phyloP scores from a whole-genome alignment of 2,797 vertebrate species.

The Sebastes matsubarae region DNA sequence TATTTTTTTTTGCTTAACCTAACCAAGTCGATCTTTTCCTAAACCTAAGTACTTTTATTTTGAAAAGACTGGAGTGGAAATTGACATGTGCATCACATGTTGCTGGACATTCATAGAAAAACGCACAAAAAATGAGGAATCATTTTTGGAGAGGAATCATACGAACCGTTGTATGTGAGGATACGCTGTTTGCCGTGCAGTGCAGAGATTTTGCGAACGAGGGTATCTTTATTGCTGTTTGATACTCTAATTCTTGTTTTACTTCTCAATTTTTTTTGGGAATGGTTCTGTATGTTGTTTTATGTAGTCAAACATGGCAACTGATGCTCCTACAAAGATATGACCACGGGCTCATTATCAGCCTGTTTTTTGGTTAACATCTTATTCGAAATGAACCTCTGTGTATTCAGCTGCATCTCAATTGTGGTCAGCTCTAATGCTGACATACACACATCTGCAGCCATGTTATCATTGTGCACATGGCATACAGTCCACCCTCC shows the following conservation, averaged over 20 bases:
- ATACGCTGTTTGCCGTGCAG: background rate
- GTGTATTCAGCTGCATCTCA: conserved; percentile 63
- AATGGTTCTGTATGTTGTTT: background rate
- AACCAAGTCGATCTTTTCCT: no score
- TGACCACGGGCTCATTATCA: background rate
- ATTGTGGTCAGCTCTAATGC: conserved; percentile 46
- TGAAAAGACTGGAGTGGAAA: no score
- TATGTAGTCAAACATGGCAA: background rate
- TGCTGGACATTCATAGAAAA: no score
- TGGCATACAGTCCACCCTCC: conserved; percentile 40
- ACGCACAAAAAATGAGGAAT: no score
- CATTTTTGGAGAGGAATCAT: no score
- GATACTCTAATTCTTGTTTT: background rate
- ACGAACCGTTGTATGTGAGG: no score
- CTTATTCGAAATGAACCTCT: conserved; percentile 23
- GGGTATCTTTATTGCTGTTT: background rate
- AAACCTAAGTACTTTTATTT: no score
- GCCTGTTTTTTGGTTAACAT: conserved; percentile 31
- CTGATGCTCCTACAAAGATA: conserved; percentile 5
- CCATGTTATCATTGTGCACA: conserved; percentile 55
- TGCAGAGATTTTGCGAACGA: background rate
- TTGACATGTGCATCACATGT: no score
- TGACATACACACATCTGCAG: conserved; percentile 49
- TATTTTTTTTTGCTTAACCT: no score
- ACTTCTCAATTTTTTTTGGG: background rate